Evolutionary conservation across 1,140 invertebrate genomes (phyloP), one percentile per base, ranked within the genome.

Genomic region (Odontomachus brunneus): DNA sequence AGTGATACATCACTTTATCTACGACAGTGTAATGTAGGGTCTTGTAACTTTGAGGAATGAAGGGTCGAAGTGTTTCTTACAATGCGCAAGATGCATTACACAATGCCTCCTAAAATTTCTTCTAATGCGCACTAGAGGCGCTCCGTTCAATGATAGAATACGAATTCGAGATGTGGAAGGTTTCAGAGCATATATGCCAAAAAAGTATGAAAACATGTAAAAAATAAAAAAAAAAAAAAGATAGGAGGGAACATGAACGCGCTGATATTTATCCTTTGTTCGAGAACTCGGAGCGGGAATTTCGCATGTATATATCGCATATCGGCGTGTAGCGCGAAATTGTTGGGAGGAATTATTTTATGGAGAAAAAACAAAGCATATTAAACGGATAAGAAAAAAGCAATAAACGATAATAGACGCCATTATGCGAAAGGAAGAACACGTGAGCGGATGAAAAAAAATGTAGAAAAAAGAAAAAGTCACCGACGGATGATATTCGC

Each of bases 1-100:
- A 80, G 66, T 26, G 51, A 80, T 80, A 80, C 33, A 80, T 80
- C 75, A 80, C 75, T 80, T 80, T 80, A 80, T 69, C 22, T n/a
- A 29, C 65, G 75, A 80, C 75, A 80, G 53, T 17, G 65, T 80
- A 71, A 80, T 57, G 75, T 69, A 71, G 49, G 65, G 38, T 71
- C 38, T 24, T 80, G 65, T 24, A 69, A 71, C 75, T 69, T 44
- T 17, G 29, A 57, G 44, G 65, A 48, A 80, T 71, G 65, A 80
- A 80, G 65, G 51, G 71, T 80, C 66, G 65, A 57, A 71, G 57
- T 80, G 51, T 71, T 33, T 69, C n/a, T 67, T 69, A 69, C 51
- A n/a, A 44, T 22, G 33, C 38, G 19, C 44, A 65, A 22, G 29
- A 80, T 48, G 51, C 24, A 48, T 57, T 55, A 19, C 22, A 22